phyloP scores from a whole-genome alignment of 2,888 invertebrate genomes.

The Synergus japonicus region DNA sequence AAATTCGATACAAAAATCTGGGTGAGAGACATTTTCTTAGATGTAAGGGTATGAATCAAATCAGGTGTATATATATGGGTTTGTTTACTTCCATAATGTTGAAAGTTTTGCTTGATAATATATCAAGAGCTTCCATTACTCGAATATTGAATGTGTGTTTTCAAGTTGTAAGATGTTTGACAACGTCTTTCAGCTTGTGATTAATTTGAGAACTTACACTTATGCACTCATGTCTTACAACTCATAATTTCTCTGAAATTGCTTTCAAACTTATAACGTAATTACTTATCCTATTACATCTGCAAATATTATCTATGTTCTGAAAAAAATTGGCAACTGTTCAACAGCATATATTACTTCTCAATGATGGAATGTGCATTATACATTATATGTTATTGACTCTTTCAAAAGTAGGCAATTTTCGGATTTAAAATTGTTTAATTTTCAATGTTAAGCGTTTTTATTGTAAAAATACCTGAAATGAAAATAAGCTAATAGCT shows the following conservation, averaged over 20 bases:
- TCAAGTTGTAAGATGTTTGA: constrained; percentile 22
- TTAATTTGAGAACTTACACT: constrained; percentile 17
- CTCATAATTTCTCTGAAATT: background rate
- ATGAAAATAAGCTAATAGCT: background rate
- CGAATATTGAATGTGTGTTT: constrained; percentile 17
- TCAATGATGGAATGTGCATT: no score
- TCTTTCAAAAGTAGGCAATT: no score
- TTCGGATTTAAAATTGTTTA: no score
- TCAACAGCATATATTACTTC: background rate
- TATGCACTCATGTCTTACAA: background rate
- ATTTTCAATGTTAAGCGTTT: no score
- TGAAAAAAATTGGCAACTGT: background rate
- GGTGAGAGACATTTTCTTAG: background rate
- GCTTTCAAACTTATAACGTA: background rate
- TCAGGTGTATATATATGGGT: constrained; percentile 13
- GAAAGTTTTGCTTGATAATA: constrained; percentile 20
- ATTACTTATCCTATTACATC: background rate
- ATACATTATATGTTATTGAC: no score
- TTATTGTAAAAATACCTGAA: background rate
- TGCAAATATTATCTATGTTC: background rate
- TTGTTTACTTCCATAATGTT: constrained; percentile 19
- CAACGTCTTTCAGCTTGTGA: constrained; percentile 14
- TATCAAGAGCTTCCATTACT: constrained; percentile 3
- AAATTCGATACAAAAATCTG: constrained; percentile 13
- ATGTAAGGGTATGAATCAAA: background rate